Percentiles rank a stretch among this genome's conserved stretches.
Evolutionary conservation across 2,113 vertebrate species (phyloP).

Genomic region (Austrofundulus limnaeus): DNA sequence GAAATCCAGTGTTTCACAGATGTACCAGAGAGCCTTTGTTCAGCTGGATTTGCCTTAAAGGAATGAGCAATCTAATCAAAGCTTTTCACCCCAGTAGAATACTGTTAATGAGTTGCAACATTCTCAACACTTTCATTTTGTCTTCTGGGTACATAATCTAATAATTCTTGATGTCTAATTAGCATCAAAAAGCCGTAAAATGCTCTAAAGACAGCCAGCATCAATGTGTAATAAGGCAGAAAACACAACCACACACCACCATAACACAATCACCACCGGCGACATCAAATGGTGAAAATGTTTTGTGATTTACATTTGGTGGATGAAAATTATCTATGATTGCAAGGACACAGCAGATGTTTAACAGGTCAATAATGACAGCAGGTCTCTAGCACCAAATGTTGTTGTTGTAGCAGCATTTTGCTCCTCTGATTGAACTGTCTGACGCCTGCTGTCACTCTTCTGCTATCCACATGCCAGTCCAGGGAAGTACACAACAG

Average conservation of each 20-base stretch:
- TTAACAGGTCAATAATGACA: conserved; percentile 43
- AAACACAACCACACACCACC: conserved; percentile 1
- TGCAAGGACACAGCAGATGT: conserved; percentile 38
- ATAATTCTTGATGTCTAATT: conserved; percentile 75
- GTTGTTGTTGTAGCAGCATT: conserved; percentile 22
- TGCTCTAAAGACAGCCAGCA: conserved; percentile 58
- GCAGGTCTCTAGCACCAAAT: conserved; percentile 19
- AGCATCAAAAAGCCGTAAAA: conserved; percentile 58
- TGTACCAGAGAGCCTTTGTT: conserved; percentile 55
- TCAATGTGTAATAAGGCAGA: conserved; percentile 2
- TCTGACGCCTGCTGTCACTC: conserved; percentile 38
- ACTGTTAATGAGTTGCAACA: conserved; percentile 75
- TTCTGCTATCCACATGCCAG: conserved; percentile 17
- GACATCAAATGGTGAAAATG: conserved; percentile 6
- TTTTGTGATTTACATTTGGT: conserved; percentile 22
- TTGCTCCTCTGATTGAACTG: conserved; percentile 42
- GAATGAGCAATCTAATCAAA: conserved; percentile 74
- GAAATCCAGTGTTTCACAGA: conserved; percentile 53
- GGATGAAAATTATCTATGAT: conserved; percentile 18
- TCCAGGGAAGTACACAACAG: conserved; percentile 32
- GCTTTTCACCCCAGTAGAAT: conserved; percentile 72
- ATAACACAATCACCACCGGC: not conserved
- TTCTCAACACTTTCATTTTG: conserved; percentile 69
- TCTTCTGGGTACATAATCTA: conserved; percentile 76
- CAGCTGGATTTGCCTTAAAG: conserved; percentile 72